Evolutionary conservation across 2,113 vertebrate species (phyloP).

Genomic region (Forbesichthys papilliferus): DNA sequence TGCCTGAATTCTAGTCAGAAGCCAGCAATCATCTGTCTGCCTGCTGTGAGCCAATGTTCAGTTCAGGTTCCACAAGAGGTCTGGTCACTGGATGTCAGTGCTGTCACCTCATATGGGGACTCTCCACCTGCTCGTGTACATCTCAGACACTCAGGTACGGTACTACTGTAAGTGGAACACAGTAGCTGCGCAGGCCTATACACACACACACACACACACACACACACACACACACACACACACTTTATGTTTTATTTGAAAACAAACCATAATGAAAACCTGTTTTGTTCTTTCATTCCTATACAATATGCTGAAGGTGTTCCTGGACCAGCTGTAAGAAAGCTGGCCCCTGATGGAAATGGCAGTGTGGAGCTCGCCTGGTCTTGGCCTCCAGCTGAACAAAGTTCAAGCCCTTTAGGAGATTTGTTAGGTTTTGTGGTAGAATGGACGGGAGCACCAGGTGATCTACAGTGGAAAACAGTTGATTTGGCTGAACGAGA

Average conservation of each 20-base stretch:
- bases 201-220: too few species aligned
- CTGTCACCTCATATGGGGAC: slow-evolving; percentile 62
- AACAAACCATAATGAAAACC: background rate
- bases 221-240: too few species aligned
- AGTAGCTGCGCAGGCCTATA: background rate
- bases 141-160: slow-evolving; percentile 64
- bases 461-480: slow-evolving; percentile 58
- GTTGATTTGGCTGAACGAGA: slow-evolving; percentile 38
- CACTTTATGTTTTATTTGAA: background rate
- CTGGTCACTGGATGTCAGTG: slow-evolving; percentile 51
- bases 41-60: slow-evolving; percentile 27
- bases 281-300: background rate
- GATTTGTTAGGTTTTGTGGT: slow-evolving; percentile 54
- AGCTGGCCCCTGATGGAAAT: slow-evolving; percentile 20
- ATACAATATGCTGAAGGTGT: slow-evolving; percentile 40
- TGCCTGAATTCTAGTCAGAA: slow-evolving; percentile 26
- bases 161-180: background rate
- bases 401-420: background rate
- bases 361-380: slow-evolving; percentile 54
- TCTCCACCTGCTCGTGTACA: slow-evolving; percentile 64
- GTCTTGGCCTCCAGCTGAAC: slow-evolving; percentile 19
- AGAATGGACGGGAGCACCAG: slow-evolving; percentile 56
- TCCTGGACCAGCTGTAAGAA: slow-evolving; percentile 30
- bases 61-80: slow-evolving; percentile 46
- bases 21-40: slow-evolving; percentile 28